Evolutionary conservation across 2,797 vertebrate species (phyloP), one percentile per base, ranked within the genome.

Genomic region (Acipenser ruthenus): DNA sequence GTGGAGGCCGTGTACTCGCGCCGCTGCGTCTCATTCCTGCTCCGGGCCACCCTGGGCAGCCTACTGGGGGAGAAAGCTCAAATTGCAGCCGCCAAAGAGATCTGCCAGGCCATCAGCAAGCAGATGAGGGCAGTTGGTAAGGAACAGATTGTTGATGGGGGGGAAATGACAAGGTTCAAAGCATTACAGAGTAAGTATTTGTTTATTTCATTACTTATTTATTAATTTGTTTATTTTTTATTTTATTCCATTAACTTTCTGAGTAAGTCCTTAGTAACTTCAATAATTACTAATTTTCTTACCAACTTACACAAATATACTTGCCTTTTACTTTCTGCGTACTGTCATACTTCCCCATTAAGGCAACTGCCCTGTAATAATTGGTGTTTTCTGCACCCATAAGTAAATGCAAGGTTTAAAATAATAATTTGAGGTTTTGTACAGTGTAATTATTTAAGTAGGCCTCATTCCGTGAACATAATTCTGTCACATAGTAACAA

Each of bases 81-180:
- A 87, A 98, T 97, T 70, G 96, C 97, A 52, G 96, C 96, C 62
- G 96, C 94, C 71, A 98, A 97, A 87, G 97, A 99, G 82, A 91
- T 99, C 77, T 98, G 97, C 83, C 95, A 98, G 83, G 97, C 97
- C 73, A 97, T 99, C 83, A 89, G 89, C 79, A 99, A 97, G 80
- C 97, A 99, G 79, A 99, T 98, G 95, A 97, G 95, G 88, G 94
- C 95, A 80, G 95, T 99, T 80, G 97, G 97, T 99, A 89, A 96
- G 90, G 85, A 85, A 8, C 62, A 18, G 82, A 51, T 67, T 66
- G 49, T 48, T 67, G 82, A 88, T 79, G 83, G 86, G 84, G 86
- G 86, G 85, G 87, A 87, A 84, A 82, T 90, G 62, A 87, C 89
- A 84, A 82, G 86, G 81, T 88, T 90, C 88, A 89, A 84, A 90